These are phyloP conservation scores for Volucella zonaria DNA, from an alignment of 2,888 invertebrate genomes.

Conservation along the genomic window DNA sequence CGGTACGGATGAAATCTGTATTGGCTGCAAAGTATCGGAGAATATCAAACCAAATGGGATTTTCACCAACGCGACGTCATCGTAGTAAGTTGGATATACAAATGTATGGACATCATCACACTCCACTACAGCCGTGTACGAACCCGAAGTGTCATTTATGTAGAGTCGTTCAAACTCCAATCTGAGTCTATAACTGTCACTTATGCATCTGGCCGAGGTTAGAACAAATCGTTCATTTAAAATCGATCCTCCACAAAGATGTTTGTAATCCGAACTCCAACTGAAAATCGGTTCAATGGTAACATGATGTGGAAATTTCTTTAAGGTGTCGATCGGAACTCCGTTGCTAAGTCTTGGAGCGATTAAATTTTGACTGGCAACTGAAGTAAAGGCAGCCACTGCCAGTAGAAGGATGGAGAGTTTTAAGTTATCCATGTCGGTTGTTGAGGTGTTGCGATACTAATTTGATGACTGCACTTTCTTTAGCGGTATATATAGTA, in stretches of 20 bases:
- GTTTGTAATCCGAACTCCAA: neutral
- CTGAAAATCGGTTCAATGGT: conserved; percentile 10
- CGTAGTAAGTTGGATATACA: conserved; percentile 36
- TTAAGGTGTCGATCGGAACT: conserved; percentile 38
- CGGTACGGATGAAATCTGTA: neutral
- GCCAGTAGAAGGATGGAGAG: neutral
- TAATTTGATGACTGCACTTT: neutral
- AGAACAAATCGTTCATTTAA: conserved; percentile 56
- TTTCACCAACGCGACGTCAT: conserved; percentile 62
- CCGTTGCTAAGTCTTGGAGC: conserved; percentile 50
- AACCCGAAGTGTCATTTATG: neutral
- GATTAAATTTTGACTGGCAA: neutral
- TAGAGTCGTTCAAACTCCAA: conserved; percentile 40
- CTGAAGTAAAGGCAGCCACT: neutral
- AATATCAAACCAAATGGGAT: conserved; percentile 47
- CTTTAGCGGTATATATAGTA: conserved; percentile 18
- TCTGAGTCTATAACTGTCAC: neutral
- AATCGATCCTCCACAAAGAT: conserved; percentile 64
- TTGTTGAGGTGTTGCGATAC: neutral
- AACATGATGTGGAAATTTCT: conserved; percentile 54
- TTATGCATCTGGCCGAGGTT: conserved; percentile 58
- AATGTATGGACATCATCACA: neutral
- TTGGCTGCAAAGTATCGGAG: conserved; percentile 24
- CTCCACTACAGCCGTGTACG: conserved; percentile 1
- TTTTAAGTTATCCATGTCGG: conserved; percentile 27